Base-by-base conservation (phyloP, 2,113 vertebrate genomes). In the Myrmecobius fasciatus region DNA sequence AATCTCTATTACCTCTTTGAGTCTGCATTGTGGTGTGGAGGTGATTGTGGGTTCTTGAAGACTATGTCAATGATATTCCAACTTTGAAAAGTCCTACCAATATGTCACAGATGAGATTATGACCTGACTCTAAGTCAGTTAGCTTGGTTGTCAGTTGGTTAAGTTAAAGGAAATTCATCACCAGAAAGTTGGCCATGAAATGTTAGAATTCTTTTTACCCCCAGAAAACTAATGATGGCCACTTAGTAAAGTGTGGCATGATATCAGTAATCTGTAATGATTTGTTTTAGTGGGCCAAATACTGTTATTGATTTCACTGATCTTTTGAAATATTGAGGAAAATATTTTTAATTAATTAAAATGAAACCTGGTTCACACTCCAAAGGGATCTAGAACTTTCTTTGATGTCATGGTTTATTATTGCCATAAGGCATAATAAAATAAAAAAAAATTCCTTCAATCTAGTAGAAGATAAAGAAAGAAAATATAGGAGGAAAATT, bases 401-500 rank as follows among this genome's bases (percentile, higher is more conserved):
- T 51, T 12, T 91, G 51, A 95, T 92, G 88, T 53, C n/a, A 4
- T 8, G 91, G 25, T 8, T 67, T 43, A 53, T n/a, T 95, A 46
- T 28, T 20, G 0, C 49, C 46, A n/a, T n/a, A 56, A 51, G 51
- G 67, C 93, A 52, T 26, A 24, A 3, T 47, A 43, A 53, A 9
- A 5, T 95, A 96, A 93, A 36, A 91, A 94, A 83, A 92, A 10
- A 75, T 93, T 96, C 92, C 91, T 95, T 95, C 95, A 92, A 60
- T 94, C 60, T 93, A 92, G 49, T 46, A 88, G 52, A 53, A 53
- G 92, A 67, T 51, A 60, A 93, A 94, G 92, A 96, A 93, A 92
- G 54, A 67, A 94, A 96, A 96, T 93, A 92, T 91, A 97, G 54
- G 95, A 95, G 89, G 75, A 91, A 60, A 93, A 91, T 95, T 75